Conservation (phyloP, 2,888 invertebrate genomes). For the Gibbula magus region DNA sequence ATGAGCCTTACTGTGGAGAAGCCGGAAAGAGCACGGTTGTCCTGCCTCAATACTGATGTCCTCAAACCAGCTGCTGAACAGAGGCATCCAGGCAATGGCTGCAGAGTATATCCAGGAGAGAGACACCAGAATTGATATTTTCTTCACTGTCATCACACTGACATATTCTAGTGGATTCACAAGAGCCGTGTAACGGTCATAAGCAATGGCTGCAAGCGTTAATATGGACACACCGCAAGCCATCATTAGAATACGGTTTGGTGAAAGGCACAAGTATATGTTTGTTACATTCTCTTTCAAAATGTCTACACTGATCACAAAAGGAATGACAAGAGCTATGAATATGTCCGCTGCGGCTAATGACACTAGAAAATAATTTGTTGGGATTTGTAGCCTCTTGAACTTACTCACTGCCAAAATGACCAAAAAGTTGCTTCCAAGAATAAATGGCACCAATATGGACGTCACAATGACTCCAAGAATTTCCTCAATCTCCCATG, state of each 20-base stretch:
- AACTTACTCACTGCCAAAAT: constrained; percentile 80
- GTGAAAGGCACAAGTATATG: constrained; percentile 78
- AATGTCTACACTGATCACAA: constrained; percentile 79
- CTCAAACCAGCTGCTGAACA: constrained; percentile 74
- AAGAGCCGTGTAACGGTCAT: constrained; percentile 80
- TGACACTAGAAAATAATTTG: constrained; percentile 80
- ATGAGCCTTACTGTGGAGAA: constrained; percentile 76
- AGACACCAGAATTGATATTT: constrained; percentile 79
- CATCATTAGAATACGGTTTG: constrained; percentile 79
- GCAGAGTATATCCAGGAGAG: constrained; percentile 80
- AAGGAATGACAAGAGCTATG: constrained; percentile 80
- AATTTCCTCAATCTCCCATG: constrained; percentile 42
- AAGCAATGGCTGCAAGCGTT: constrained; percentile 81
- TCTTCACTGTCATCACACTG: constrained; percentile 80
- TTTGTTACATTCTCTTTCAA: constrained; percentile 71
- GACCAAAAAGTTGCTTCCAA: constrained; percentile 80
- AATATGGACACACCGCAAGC: constrained; percentile 80
- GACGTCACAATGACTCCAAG: constrained; percentile 40
- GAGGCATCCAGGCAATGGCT: constrained; percentile 78
- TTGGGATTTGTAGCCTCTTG: constrained; percentile 80
- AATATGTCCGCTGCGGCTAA: constrained; percentile 80
- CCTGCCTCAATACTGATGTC: constrained; percentile 27
- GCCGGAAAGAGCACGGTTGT: constrained; percentile 50
- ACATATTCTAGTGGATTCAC: constrained; percentile 81
- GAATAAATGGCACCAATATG: constrained; percentile 77